These are phyloP conservation scores for Bombyx mandarina DNA, from an alignment of 1,140 invertebrate species.

Conservation along the genomic window DNA sequence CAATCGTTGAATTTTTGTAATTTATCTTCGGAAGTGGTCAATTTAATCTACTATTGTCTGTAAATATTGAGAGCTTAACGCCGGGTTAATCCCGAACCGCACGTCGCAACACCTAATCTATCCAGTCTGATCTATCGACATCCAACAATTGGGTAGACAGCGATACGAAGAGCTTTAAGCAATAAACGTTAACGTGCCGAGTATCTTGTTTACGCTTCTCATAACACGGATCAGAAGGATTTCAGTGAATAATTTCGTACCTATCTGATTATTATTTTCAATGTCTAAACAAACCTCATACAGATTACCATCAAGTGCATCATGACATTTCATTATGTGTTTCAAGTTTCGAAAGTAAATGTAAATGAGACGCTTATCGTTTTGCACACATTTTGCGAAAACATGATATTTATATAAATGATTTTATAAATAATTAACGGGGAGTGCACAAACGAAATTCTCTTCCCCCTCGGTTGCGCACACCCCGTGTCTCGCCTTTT, in stretches of 20 bases:
- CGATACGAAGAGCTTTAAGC: conserved; percentile 59
- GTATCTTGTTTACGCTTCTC: conserved; percentile 43
- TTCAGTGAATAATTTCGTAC: conserved; percentile 48
- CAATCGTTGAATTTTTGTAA: conserved; percentile 61
- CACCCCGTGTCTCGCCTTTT: conserved; percentile 22
- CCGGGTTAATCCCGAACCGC: conserved; percentile 55
- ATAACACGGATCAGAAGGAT: conserved; percentile 39
- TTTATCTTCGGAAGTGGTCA: conserved; percentile 65
- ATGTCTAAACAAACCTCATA: conserved; percentile 51
- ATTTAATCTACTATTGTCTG: conserved; percentile 65
- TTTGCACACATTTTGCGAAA: conserved; percentile 70
- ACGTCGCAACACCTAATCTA: conserved; percentile 46
- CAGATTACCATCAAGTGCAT: conserved; percentile 45
- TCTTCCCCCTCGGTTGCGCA: conserved; percentile 37
- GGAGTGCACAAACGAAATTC: conserved; percentile 34
- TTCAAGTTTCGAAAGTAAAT: conserved; percentile 58
- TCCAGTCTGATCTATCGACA: conserved; percentile 39
- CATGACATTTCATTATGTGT: conserved; percentile 55
- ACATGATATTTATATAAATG: conserved; percentile 61
- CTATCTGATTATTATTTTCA: conserved; percentile 59
- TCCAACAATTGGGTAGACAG: conserved; percentile 25
- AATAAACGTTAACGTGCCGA: conserved; percentile 52
- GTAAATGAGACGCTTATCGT: conserved; percentile 64
- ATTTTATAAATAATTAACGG: conserved; percentile 40
- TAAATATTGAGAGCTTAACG: conserved; percentile 67